A percentile compares a stretch with the other conserved stretches of the same genome.
Conservation (phyloP, 1,140 invertebrate genomes). For the Cotesia glomerata region DNA sequence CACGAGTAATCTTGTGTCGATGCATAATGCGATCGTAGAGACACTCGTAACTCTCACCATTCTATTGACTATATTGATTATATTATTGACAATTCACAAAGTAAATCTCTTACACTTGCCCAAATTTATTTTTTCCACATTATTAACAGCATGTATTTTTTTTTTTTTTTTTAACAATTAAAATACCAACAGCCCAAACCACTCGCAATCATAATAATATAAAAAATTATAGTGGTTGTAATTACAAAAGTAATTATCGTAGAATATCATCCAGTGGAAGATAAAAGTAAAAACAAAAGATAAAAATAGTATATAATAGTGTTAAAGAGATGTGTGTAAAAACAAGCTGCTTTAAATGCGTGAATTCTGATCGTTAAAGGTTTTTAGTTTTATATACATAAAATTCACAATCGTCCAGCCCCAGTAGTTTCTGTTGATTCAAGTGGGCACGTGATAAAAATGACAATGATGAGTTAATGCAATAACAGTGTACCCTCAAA, state of each 20-base stretch:
- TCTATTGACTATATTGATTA: background rate
- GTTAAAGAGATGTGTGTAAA: constrained; percentile 50
- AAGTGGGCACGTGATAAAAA: constrained; percentile 61
- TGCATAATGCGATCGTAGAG: constrained; percentile 21
- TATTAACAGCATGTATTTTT: background rate
- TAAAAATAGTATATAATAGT: background rate
- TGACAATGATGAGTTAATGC: constrained; percentile 63
- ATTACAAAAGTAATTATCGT: constrained; percentile 21
- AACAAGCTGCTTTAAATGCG: constrained; percentile 33
- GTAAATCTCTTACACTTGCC: background rate
- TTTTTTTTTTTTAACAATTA: background rate
- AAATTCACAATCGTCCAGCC: background rate
- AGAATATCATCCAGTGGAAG: background rate
- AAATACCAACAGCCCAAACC: background rate
- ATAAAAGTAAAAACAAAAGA: background rate
- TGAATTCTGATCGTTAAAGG: constrained; percentile 16
- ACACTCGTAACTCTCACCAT: constrained; percentile 8
- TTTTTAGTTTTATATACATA: constrained; percentile 15
- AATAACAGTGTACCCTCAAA: constrained; percentile 57
- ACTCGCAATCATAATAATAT: background rate
- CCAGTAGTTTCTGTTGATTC: constrained; percentile 47
- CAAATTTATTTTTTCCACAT: no score
- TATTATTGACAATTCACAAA: constrained; percentile 11
- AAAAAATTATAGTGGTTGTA: background rate
- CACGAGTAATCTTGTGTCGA: background rate